A percentile compares a stretch with the other conserved stretches of the same genome.
Conservation (phyloP, 2,113 vertebrate genomes). For the Gracilinanus agilis region DNA sequence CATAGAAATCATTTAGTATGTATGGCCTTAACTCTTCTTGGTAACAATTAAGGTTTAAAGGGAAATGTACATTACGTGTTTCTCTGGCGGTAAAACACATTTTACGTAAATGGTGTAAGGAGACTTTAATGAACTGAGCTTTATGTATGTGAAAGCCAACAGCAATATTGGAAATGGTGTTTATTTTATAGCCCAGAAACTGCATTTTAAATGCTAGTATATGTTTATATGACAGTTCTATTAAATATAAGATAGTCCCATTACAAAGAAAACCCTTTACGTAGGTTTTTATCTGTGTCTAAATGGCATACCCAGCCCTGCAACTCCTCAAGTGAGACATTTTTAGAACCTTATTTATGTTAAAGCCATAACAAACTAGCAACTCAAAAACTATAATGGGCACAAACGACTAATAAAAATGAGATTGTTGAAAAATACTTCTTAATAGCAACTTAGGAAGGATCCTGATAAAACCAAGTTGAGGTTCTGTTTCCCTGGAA, state of each 20-base stretch:
- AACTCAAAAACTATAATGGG: conserved; percentile 90
- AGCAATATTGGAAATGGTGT: conserved; percentile 87
- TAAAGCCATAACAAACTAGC: conserved; percentile 90
- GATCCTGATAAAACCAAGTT: conserved; percentile 83
- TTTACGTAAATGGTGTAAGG: conserved; percentile 66
- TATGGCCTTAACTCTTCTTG: conserved; percentile 7
- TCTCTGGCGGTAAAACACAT: conserved; percentile 71
- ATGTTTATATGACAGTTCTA: conserved; percentile 89
- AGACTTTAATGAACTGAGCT: conserved; percentile 80
- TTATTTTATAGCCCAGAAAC: conserved; percentile 88
- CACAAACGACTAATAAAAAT: conserved; percentile 90
- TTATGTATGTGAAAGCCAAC: conserved; percentile 83
- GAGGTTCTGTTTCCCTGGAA: conserved; percentile 79
- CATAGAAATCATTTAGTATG: conserved; percentile 5
- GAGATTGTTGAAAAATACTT: conserved; percentile 89
- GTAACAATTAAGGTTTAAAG: conserved; percentile 26
- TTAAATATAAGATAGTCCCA: conserved; percentile 88
- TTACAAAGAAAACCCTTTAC: conserved; percentile 85
- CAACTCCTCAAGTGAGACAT: conserved; percentile 89
- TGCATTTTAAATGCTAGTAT: conserved; percentile 87
- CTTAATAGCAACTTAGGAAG: conserved; percentile 87
- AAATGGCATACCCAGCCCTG: conserved; percentile 87
- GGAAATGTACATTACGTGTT: conserved; percentile 35
- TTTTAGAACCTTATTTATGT: conserved; percentile 92
- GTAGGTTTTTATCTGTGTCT: conserved; percentile 86